These are phyloP conservation scores for Barypeithes pellucidus DNA, from an alignment of 2,888 invertebrate species.

Conservation along the genomic window DNA sequence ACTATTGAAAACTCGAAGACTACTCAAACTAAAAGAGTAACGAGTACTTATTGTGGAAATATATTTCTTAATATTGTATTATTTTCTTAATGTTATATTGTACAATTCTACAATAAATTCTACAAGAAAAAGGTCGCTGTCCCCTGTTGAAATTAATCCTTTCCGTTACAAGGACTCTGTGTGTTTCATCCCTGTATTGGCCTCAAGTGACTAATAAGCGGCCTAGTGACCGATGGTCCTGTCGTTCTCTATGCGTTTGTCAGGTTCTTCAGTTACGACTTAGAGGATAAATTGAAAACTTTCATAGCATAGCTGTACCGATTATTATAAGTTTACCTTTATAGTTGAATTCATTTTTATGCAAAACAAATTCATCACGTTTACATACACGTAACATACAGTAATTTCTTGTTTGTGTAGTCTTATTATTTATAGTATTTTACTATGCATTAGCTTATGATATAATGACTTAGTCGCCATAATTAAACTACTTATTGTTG, in stretches of 20 bases:
- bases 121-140: neutral
- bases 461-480: too few species aligned
- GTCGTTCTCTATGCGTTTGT: conserved; percentile 55
- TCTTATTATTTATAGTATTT: too few species aligned
- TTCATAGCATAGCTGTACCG: conserved; percentile 28
- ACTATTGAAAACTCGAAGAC: too few species aligned
- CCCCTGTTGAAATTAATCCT: conserved; percentile 49
- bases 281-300: conserved; percentile 16
- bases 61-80: too few species aligned
- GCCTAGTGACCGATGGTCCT: conserved; percentile 60
- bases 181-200: conserved; percentile 52
- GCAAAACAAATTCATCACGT: neutral
- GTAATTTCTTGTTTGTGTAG: too few species aligned
- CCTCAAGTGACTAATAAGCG: conserved; percentile 62
- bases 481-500: too few species aligned
- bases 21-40: too few species aligned
- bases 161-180: conserved; percentile 40
- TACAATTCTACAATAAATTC: neutral
- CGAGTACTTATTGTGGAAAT: too few species aligned
- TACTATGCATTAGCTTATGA: too few species aligned
- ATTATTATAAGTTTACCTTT: neutral
- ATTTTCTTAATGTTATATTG: too few species aligned
- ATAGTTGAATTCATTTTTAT: neutral
- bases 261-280: conserved; percentile 38
- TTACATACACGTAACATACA: too few species aligned